Evolutionary conservation across 2,888 invertebrate genomes (phyloP).

Genomic region (Portevinia maculata): DNA sequence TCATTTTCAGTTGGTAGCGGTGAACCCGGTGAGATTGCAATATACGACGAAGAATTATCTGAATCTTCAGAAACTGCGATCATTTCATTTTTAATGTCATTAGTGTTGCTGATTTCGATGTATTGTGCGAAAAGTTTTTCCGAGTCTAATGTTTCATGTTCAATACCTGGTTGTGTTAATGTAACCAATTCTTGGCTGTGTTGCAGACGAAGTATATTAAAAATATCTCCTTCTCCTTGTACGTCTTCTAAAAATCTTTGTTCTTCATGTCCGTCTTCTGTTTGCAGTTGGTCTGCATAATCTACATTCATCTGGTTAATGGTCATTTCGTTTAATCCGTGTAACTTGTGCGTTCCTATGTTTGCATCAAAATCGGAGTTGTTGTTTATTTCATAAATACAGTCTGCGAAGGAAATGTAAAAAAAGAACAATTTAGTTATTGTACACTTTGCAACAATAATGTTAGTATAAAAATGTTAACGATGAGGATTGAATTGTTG

Average conservation of each 20-base stretch:
- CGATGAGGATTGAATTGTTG: no score
- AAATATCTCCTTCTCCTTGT: slow-evolving; percentile 59
- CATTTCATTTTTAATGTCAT: slow-evolving; percentile 3
- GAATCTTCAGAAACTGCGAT: slow-evolving; percentile 45
- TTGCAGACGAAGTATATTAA: slow-evolving; percentile 49
- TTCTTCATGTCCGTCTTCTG: slow-evolving; percentile 48
- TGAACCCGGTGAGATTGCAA: slow-evolving; percentile 50
- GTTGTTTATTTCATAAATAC: slow-evolving; percentile 56
- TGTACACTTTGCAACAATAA: neutral
- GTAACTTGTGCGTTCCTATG: slow-evolving; percentile 62
- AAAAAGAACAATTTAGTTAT: neutral
- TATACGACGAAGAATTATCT: slow-evolving; percentile 56
- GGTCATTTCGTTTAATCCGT: slow-evolving; percentile 71
- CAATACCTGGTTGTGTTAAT: slow-evolving; percentile 56
- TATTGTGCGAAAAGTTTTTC: slow-evolving; percentile 37
- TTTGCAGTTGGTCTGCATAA: slow-evolving; percentile 50
- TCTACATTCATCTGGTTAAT: slow-evolving; percentile 63
- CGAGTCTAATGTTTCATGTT: slow-evolving; percentile 52
- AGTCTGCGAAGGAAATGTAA: slow-evolving; percentile 38
- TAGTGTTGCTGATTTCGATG: neutral
- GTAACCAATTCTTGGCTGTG: slow-evolving; percentile 64
- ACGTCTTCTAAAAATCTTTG: slow-evolving; percentile 57
- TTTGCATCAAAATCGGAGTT: slow-evolving; percentile 65
- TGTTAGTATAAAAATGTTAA: no score
- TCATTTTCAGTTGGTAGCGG: slow-evolving; percentile 60